Percentiles rank a stretch among this genome's conserved stretches.
Evolutionary conservation across 1,140 invertebrate genomes (phyloP).

Genomic region (Drosophila punjabiensis): DNA sequence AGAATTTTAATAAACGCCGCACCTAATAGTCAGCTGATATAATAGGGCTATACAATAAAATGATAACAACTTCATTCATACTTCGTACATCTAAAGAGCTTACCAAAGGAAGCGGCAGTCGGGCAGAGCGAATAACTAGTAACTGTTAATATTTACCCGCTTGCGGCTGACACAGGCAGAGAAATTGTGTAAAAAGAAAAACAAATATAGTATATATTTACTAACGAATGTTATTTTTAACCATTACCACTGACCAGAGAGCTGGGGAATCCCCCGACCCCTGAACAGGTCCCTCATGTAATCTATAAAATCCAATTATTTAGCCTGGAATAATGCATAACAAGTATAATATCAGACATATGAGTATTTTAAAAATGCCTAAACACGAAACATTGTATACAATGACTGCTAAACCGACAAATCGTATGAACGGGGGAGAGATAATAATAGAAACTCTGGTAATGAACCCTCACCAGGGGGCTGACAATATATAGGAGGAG

Average conservation of each 20-base stretch:
- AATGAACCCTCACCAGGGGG: slow-evolving; percentile 60
- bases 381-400: slow-evolving; percentile 52
- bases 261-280: not conserved
- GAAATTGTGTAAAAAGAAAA: slow-evolving; percentile 44
- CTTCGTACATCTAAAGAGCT: slow-evolving; percentile 73
- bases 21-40: slow-evolving; percentile 34
- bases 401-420: slow-evolving; percentile 74
- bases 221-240: slow-evolving; percentile 60
- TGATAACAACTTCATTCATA: slow-evolving; percentile 54
- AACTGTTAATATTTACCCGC: slow-evolving; percentile 67
- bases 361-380: slow-evolving; percentile 66
- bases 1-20: slow-evolving; percentile 67
- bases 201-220: slow-evolving; percentile 56
- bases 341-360: slow-evolving; percentile 64
- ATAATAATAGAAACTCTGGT: slow-evolving; percentile 38
- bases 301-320: slow-evolving; percentile 48
- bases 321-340: slow-evolving; percentile 48
- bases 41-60: slow-evolving; percentile 40
- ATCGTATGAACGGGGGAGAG: slow-evolving; percentile 44
- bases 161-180: slow-evolving; percentile 48
- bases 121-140: slow-evolving; percentile 38
- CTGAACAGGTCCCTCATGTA: slow-evolving; percentile 31
- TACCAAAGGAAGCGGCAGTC: slow-evolving; percentile 59
- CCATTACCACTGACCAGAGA: slow-evolving; percentile 23
- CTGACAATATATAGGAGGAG: slow-evolving; percentile 78